phyloP scores from a whole-genome alignment of 2,797 vertebrate species.

The Galaxias olidus region DNA sequence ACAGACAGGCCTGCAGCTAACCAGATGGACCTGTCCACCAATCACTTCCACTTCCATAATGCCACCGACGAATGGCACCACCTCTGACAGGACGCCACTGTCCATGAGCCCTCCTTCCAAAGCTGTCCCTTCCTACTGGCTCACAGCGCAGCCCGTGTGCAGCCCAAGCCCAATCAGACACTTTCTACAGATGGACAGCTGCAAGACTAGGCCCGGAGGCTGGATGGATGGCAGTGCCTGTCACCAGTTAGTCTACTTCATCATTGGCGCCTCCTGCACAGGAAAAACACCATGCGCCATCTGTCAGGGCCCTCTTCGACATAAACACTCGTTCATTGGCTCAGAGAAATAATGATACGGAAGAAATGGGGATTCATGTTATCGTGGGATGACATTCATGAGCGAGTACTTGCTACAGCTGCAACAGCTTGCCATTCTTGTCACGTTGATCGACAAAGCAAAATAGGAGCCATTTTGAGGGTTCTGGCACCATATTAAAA shows the following conservation, averaged over 20 bases:
- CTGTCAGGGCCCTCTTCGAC: conserved; percentile 33
- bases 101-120: neutral
- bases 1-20: conserved; percentile 7
- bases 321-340: conserved; percentile 24
- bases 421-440: too few species aligned
- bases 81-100: too few species aligned
- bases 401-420: too few species aligned
- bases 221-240: conserved; percentile 29
- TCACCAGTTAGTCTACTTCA: conserved; percentile 37
- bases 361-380: too few species aligned
- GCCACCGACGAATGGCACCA: too few species aligned
- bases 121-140: conserved; percentile 23
- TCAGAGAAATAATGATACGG: neutral
- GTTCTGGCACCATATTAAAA: too few species aligned
- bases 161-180: conserved; percentile 2
- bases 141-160: conserved; percentile 15
- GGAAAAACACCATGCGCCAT: conserved; percentile 44
- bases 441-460: too few species aligned
- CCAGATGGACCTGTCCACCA: conserved; percentile 13
- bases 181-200: conserved; percentile 24
- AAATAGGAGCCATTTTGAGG: too few species aligned
- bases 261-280: conserved; percentile 45
- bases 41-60: conserved; percentile 12
- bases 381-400: too few species aligned
- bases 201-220: conserved; percentile 22